Evolutionary conservation across 2,888 invertebrate species (phyloP), one percentile per base, ranked within the genome.

Genomic region (Melinaea menophilus): DNA sequence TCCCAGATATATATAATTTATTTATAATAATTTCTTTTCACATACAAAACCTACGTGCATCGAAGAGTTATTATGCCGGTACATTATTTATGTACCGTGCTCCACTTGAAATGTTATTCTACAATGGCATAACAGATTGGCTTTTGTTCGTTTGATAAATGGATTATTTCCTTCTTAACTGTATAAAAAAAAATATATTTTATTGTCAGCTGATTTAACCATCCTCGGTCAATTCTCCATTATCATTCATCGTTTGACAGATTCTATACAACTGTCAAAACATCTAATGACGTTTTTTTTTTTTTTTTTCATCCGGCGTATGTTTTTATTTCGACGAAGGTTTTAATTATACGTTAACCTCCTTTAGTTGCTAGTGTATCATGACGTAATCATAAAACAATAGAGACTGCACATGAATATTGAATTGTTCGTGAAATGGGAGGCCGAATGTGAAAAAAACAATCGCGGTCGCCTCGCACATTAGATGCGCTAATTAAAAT

Each of bases 401-500:
- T 41, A 41, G 41, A 41, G 11, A 5, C 41, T 41, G 41, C 3
- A 31, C 11, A 31, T 51, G 51, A 51, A 51, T 51, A 51, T 11
- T 31, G 60, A 35, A 46, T 45, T 47, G 34, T 60, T 35, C 22
- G n/a, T n/a, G 4, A 55, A 11, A 55, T 11, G 46, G 34, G 13
- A 46, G n/a, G 22, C 48, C 47, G 34, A 55, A 48, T 58, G 54
- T 59, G 56, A 60, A 63, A 59, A 41, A 59, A 9, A 64, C 60
- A 66, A 68, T 61, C 51, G 60, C 45, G 55, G 48, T 48, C 55
- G 45, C 46, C 64, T 55, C 47, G 60, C 61, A 46, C 58, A 63
- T 65, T 62, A 60, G 65, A 67, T 65, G 65, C 62, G 58, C 65
- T 64, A 67, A 67, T 67, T 65, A 67, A 63, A 67, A 69, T 69